A percentile compares a stretch with the other conserved stretches of the same genome.
Evolutionary conservation across 2,113 vertebrate genomes (phyloP).

Genomic region (Gambusia holbrooki): DNA sequence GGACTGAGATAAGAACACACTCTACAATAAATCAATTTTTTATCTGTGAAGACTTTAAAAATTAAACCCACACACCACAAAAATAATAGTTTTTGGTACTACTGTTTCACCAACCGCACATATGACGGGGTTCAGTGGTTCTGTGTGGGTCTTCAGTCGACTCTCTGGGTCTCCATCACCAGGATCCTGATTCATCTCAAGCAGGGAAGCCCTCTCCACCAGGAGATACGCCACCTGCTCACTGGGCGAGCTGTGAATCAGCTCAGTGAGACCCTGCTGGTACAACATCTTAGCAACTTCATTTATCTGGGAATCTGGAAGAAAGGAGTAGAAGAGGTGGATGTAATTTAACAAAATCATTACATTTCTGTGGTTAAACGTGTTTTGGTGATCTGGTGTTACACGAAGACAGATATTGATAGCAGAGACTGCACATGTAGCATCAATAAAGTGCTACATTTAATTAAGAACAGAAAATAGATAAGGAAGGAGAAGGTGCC

Average conservation of each 20-base stretch:
- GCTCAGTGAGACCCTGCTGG: slow-evolving; percentile 83
- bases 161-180: slow-evolving; percentile 57
- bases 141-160: neutral
- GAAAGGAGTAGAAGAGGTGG: neutral
- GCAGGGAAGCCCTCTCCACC: slow-evolving; percentile 80
- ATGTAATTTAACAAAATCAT: neutral
- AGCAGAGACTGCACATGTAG: neutral
- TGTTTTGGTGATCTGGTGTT: too few relatives aligned
- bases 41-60: neutral
- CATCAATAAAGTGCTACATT: neutral
- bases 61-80: too few relatives aligned
- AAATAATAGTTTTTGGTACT: neutral
- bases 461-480: neutral
- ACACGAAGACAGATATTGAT: neutral
- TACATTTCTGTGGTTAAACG: neutral
- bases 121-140: slow-evolving; percentile 28
- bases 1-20: neutral
- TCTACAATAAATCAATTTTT: neutral
- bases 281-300: slow-evolving; percentile 86
- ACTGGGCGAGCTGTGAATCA: slow-evolving; percentile 79
- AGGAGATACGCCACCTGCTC: slow-evolving; percentile 86
- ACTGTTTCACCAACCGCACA: slow-evolving; percentile 61
- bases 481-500: neutral
- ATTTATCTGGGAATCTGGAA: slow-evolving; percentile 82
- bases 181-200: slow-evolving; percentile 69